Evolutionary conservation across 2,888 invertebrate species (phyloP).

Genomic region (Tubulanus polymorphus): DNA sequence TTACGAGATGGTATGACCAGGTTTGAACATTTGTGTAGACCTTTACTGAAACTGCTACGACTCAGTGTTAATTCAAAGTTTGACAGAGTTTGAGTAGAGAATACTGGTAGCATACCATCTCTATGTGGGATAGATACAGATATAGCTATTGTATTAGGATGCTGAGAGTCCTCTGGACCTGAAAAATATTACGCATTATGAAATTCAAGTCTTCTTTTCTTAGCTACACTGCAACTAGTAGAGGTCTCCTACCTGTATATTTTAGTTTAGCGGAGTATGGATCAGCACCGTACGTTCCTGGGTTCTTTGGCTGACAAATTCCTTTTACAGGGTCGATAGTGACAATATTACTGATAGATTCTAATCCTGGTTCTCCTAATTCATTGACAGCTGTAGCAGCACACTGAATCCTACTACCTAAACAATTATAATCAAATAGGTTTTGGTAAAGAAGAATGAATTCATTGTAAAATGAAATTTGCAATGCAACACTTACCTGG

Average conservation of each 20-base stretch:
- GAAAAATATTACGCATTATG: no score
- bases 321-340: slow-evolving; percentile 33
- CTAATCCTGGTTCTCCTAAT: slow-evolving; percentile 47
- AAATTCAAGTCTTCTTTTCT: no score
- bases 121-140: slow-evolving; percentile 48
- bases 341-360: slow-evolving; percentile 35
- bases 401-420: slow-evolving; percentile 50
- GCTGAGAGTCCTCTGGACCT: slow-evolving; percentile 41
- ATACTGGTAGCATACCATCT: slow-evolving; percentile 50
- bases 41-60: slow-evolving; percentile 43
- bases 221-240: neutral
- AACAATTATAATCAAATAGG: no score
- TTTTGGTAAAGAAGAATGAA: no score
- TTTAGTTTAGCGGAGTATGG: slow-evolving; percentile 49
- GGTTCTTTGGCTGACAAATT: slow-evolving; percentile 39
- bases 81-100: slow-evolving; percentile 47
- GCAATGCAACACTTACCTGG: slow-evolving; percentile 45
- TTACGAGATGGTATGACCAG: slow-evolving; percentile 40
- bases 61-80: slow-evolving; percentile 51
- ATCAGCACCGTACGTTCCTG: slow-evolving; percentile 44
- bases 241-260: slow-evolving; percentile 43
- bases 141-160: slow-evolving; percentile 46
- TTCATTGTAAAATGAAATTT: no score
- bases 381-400: slow-evolving; percentile 45
- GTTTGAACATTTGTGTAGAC: slow-evolving; percentile 50